A percentile compares a stretch with the other conserved stretches of the same genome.
These are phyloP conservation scores for Nesogale talazaci DNA, from an alignment of 2,113 vertebrate genomes.

Conservation along the genomic window DNA sequence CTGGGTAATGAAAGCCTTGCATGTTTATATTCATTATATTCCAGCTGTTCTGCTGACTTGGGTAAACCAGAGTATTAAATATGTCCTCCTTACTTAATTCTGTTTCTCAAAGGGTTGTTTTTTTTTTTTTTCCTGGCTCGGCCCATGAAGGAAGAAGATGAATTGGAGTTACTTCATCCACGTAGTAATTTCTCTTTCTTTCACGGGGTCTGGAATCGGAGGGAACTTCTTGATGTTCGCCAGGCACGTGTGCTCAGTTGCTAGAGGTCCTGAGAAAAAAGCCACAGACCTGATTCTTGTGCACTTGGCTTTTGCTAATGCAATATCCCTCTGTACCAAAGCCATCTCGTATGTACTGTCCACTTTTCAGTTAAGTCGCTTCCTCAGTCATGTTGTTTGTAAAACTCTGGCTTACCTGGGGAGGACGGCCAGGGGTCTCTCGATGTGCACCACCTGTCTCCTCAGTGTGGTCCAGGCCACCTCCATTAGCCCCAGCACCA, in stretches of 20 bases:
- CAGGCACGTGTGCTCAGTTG: background rate
- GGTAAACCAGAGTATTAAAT: background rate
- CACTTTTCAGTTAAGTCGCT: background rate
- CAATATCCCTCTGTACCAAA: background rate
- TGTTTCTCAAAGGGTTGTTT: background rate
- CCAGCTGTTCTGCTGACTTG: background rate
- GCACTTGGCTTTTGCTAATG: conserved; percentile 41
- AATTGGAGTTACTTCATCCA: background rate
- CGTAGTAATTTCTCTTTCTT: background rate
- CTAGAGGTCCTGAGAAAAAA: background rate
- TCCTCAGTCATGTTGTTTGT: background rate
- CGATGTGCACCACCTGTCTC: conserved; percentile 6
- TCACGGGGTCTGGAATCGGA: background rate
- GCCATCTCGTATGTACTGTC: too few relatives aligned
- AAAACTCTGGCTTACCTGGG: background rate
- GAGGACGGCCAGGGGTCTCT: background rate
- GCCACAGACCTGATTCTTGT: background rate
- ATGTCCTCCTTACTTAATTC: background rate
- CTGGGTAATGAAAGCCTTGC: background rate
- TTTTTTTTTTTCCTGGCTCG: background rate
- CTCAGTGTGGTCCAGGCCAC: background rate
- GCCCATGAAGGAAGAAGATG: background rate
- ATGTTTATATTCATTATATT: background rate
- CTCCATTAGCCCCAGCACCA: background rate
- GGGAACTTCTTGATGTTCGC: background rate